Evolutionary conservation across 1,140 invertebrate genomes (phyloP), one percentile per base, ranked within the genome.

Genomic region (Stenopsyche tienmushanensis): DNA sequence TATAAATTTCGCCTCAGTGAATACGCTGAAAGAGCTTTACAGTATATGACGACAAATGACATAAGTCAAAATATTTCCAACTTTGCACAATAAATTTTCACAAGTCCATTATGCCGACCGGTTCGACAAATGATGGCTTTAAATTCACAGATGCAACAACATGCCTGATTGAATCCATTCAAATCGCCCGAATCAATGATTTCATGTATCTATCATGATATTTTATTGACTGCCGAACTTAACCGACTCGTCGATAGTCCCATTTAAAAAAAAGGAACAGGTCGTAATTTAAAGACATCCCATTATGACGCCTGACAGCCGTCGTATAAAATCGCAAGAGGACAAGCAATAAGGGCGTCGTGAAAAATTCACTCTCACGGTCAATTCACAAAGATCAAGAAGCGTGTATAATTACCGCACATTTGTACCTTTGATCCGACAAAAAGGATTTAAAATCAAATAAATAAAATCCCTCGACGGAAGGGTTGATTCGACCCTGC

Each of bases 371-470:
- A 57, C 63, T 70, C 68, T 70, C 68, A 70, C 68, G 68, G 60
- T 70, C 68, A 70, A 69, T 70, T 66, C 68, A 60, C 34, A n/a
- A 45, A 70, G 68, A 62, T 70, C 64, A 39, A 66, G 68, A 47
- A 70, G 64, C 64, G 68, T 70, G 64, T 24, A 64, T 66, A 66
- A 70, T 70, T 64, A 60, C 55, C 45, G 42, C 64, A 60, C 68
- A 69, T 69, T 69, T 50, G 63, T 69, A 65, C 63, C 62, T 58
- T 21, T 15, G 17, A 42, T 13, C 8, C 59, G 10, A 68, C 62
- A 68, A 64, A 58, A 65, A 65, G 52, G 63, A 64, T 70, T 70
- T 70, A 70, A 70, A 70, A 70, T 70, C 68, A 58, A 62, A 70
- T 70, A 70, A 70, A 70, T 70, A 70, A 65, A 63, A 65, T 39